Evolutionary conservation across 1,140 invertebrate genomes (phyloP).

Genomic region (Copidosoma floridanum): DNA sequence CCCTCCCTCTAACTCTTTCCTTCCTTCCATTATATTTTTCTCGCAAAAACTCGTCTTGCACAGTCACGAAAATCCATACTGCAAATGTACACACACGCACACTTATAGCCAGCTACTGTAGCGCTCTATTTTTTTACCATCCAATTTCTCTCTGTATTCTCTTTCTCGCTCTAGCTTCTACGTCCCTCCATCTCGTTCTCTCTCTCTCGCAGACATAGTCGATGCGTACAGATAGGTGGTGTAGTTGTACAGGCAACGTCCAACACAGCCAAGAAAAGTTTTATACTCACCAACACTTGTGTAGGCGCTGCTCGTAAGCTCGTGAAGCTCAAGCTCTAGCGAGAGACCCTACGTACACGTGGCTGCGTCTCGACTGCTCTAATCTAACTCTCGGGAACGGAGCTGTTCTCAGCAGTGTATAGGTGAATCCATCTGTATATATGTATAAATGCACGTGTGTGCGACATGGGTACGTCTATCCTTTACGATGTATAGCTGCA

Average conservation of each 20-base stretch:
- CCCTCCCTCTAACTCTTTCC: slow-evolving; percentile 9
- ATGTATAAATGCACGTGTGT: neutral
- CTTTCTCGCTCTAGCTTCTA: slow-evolving; percentile 8
- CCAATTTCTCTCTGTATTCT: slow-evolving; percentile 41
- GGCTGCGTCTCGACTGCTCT: slow-evolving; percentile 35
- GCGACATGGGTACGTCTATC: slow-evolving; percentile 8
- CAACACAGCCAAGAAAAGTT: slow-evolving; percentile 53
- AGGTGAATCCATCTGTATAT: too few species aligned
- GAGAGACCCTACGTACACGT: neutral
- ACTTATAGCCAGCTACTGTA: too few species aligned
- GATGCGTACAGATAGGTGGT: slow-evolving; percentile 42
- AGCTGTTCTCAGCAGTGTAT: slow-evolving; percentile 36
- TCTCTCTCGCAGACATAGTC: slow-evolving; percentile 26
- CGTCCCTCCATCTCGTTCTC: slow-evolving; percentile 8
- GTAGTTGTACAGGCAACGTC: neutral
- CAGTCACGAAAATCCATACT: too few species aligned
- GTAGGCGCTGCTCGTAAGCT: slow-evolving; percentile 3
- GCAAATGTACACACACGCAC: too few species aligned
- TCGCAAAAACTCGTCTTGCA: too few species aligned
- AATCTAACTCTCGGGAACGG: slow-evolving; percentile 9
- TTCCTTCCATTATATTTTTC: neutral
- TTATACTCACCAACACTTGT: slow-evolving; percentile 51
- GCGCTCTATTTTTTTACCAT: too few species aligned
- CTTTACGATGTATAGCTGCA: slow-evolving; percentile 18
- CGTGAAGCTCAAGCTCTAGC: neutral